Evolutionary conservation across 2,113 vertebrate genomes (phyloP), one percentile per base, ranked within the genome.

Genomic region (Tragelaphus buxtoni): DNA sequence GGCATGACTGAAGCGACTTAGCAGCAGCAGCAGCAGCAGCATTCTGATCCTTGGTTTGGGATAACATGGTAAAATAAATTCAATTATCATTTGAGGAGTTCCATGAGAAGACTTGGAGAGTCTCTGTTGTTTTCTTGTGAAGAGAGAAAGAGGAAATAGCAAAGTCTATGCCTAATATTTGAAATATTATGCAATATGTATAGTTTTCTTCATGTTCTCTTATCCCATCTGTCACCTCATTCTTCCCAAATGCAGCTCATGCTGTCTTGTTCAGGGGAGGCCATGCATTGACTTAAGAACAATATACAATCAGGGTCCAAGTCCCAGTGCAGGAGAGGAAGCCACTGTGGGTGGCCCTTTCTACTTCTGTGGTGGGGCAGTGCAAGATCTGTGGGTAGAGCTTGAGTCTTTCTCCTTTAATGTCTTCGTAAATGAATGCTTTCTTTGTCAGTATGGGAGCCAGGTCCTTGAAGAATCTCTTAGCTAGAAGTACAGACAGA

Each of bases 1-100:
- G 65, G 22, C n/a, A 10, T 0, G 2, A 39, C n/a, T 69, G n/a
- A 39, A 69, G n/a, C 0, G 0, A 39, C 9, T 69, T 22, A 69
- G 65, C 4, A 69, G n/a, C n/a, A 58, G 56, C 24, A 58, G 56
- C 24, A 58, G 56, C 12, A 18, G 61, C 30, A 32, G n/a, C 17
- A 30, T 10, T 26, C 28, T 49, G 32, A 39, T 30, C 18, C 1
- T 28, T 74, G 4, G 9, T 42, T 91, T 61, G 14, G 47, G 32
- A 42, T 88, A 53, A 87, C 74, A 4, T 16, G 5, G 22, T 72
- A 20, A 35, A 81, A 86, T 69, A 55, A 47, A 55, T 74, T 88
- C 28, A 94, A 53, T 35, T 4, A 53, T 28, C 45, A 39, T 24
- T 47, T 81, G 42, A 47, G 28, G n/a, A 45, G 24, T 63, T 26